These are phyloP conservation scores for Drosophila suzukii DNA, from an alignment of 1,140 invertebrate genomes.

Conservation along the genomic window DNA sequence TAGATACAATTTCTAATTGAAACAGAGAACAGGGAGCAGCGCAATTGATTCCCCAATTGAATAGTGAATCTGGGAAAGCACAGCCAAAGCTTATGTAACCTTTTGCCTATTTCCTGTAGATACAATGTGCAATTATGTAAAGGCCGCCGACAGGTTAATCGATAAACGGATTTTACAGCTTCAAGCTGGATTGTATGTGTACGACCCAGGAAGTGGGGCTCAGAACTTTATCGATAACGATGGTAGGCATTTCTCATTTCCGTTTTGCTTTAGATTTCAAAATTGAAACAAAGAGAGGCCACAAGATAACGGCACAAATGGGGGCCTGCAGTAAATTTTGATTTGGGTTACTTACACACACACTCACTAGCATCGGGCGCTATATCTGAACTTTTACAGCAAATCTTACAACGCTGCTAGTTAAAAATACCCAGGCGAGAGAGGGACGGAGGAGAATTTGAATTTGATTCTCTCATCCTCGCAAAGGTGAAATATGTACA, in stretches of 20 bases:
- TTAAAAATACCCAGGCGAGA: constrained; percentile 47
- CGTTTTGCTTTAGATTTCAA: constrained; percentile 38
- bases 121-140: constrained; percentile 28
- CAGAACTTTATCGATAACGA: background rate
- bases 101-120: constrained; percentile 18
- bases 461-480: constrained; percentile 31
- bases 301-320: constrained; percentile 37
- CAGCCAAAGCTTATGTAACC: constrained; percentile 58
- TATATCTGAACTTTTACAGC: constrained; percentile 23
- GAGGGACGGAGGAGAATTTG: constrained; percentile 12
- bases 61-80: constrained; percentile 30
- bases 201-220: constrained; percentile 5
- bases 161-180: constrained; percentile 7
- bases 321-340: constrained; percentile 32
- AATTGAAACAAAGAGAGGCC: constrained; percentile 25
- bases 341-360: constrained; percentile 45
- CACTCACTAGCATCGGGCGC: constrained; percentile 3
- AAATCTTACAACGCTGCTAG: constrained; percentile 23
- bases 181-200: constrained; percentile 9
- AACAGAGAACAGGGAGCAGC: constrained; percentile 38
- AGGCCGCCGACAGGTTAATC: constrained; percentile 5
- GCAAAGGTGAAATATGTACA: constrained; percentile 21
- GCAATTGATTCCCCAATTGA: constrained; percentile 55
- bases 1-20: constrained; percentile 71
- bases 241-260: constrained; percentile 37